These are phyloP conservation scores for Lasiommata megera DNA, from an alignment of 2,888 invertebrate species.

Conservation along the genomic window DNA sequence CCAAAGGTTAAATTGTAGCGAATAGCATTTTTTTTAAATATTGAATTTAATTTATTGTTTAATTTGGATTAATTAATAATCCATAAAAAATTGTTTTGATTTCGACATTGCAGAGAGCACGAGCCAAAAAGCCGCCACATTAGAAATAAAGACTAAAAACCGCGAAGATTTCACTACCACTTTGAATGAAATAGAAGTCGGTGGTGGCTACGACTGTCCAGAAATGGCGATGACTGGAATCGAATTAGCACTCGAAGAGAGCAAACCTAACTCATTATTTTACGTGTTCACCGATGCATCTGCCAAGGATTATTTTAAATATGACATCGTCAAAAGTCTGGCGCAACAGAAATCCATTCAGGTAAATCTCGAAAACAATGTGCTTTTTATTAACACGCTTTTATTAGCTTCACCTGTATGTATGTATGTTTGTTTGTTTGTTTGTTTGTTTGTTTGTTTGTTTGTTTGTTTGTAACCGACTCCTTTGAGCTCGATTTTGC, in stretches of 20 bases:
- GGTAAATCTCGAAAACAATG: neutral
- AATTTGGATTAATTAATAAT: too few species aligned
- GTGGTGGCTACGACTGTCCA: slow-evolving; percentile 51
- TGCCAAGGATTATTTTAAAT: slow-evolving; percentile 43
- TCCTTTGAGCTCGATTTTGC: too few species aligned
- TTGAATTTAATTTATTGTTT: too few species aligned
- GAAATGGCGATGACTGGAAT: slow-evolving; percentile 58
- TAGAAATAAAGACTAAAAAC: slow-evolving; percentile 42
- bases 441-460: neutral
- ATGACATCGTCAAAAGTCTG: slow-evolving; percentile 43
- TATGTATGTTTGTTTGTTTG: neutral
- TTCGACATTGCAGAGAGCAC: slow-evolving; percentile 30
- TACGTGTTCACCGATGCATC: slow-evolving; percentile 65
- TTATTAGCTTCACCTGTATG: too few species aligned
- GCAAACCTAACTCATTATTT: slow-evolving; percentile 49
- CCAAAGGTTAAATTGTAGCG: too few species aligned
- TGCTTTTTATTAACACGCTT: too few species aligned
- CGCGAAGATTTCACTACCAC: slow-evolving; percentile 40
- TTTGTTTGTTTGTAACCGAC: too few species aligned
- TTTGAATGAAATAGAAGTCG: slow-evolving; percentile 34
- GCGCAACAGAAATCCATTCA: slow-evolving; percentile 48
- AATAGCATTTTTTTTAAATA: too few species aligned
- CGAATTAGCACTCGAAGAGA: slow-evolving; percentile 43
- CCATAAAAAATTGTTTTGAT: neutral
- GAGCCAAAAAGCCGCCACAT: neutral